Conservation (phyloP, 2,113 vertebrate genomes). For the Arothron firmamentum region DNA sequence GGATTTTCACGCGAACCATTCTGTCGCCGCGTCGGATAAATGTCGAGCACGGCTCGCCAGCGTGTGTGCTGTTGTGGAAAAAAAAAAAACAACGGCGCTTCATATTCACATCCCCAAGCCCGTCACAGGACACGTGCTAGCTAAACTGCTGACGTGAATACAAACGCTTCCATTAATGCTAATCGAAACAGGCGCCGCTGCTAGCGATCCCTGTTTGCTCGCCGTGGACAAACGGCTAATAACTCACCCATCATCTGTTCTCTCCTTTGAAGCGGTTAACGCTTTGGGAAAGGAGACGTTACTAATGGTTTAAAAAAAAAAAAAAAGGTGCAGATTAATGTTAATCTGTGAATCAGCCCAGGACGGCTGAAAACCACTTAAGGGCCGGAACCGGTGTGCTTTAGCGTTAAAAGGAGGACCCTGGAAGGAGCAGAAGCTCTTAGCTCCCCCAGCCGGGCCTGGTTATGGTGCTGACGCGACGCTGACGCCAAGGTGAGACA, state of each 20-base stretch:
- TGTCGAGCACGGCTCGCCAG: too few species aligned
- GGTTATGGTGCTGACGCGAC: slow-evolving; percentile 23
- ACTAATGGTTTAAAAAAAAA: too few species aligned
- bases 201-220: slow-evolving; percentile 44
- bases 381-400: too few species aligned
- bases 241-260: slow-evolving; percentile 36
- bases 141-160: slow-evolving; percentile 38
- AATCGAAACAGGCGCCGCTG: slow-evolving; percentile 14
- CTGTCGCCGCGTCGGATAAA: too few species aligned
- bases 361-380: too few species aligned
- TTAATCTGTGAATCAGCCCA: too few species aligned
- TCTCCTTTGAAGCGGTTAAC: not conserved
- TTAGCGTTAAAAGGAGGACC: too few species aligned
- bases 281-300: not conserved
- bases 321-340: too few species aligned
- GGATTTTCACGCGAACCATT: not conserved
- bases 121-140: not conserved
- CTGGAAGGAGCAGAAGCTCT: slow-evolving; percentile 37
- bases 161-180: slow-evolving; percentile 41
- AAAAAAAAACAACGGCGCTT: not conserved
- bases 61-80: not conserved
- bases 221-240: slow-evolving; percentile 30
- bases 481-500: slow-evolving; percentile 41
- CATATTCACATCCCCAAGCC: not conserved
- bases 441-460: slow-evolving; percentile 5